phyloP scores from a whole-genome alignment of 2,797 vertebrate species.

The Liasis olivaceus region DNA sequence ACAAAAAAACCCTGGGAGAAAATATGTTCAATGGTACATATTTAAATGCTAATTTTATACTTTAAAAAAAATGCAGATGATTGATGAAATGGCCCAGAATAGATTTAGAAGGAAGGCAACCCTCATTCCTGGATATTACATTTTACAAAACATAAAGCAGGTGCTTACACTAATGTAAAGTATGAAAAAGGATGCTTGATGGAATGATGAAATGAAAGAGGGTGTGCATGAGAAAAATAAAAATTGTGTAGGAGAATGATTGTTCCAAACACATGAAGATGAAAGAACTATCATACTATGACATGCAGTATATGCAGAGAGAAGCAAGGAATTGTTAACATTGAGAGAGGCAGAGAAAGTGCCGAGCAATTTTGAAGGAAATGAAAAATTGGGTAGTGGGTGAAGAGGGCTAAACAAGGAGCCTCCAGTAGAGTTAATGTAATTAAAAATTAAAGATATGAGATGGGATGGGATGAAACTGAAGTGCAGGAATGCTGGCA shows the following conservation, averaged over 20 bases:
- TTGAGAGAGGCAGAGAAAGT: neutral
- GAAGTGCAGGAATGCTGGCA: neutral
- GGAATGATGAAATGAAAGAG: neutral
- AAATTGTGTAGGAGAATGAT: neutral
- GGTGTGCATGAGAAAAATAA: neutral
- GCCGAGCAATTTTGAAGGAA: neutral
- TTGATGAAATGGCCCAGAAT: neutral
- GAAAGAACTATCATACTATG: neutral
- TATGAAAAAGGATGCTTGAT: neutral
- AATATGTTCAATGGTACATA: neutral
- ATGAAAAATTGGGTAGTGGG: neutral
- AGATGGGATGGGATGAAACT: neutral
- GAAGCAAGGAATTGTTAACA: neutral
- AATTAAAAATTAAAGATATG: neutral
- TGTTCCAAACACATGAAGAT: neutral
- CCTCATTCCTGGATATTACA: neutral
- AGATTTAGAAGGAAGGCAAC: neutral
- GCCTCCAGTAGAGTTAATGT: neutral
- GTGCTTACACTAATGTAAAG: neutral
- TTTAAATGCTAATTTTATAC: neutral
- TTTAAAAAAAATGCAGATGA: neutral
- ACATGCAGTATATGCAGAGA: neutral
- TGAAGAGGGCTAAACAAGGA: neutral
- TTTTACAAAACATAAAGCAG: neutral
- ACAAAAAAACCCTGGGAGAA: neutral